Percentiles rank a stretch among this genome's conserved stretches.
Evolutionary conservation across 2,888 invertebrate species (phyloP).

Genomic region (Heliothis peltigera): DNA sequence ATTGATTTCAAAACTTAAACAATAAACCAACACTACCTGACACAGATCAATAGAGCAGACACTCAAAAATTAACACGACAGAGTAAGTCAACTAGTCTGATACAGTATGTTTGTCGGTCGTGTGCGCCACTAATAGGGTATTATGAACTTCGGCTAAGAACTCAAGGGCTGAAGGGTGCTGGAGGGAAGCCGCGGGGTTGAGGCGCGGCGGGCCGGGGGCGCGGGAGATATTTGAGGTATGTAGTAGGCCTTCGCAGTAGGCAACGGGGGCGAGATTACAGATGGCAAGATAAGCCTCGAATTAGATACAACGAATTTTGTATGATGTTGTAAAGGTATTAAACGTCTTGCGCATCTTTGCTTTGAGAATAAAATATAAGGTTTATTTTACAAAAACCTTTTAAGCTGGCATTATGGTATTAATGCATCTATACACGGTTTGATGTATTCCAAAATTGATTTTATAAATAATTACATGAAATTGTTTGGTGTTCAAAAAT

Average conservation of each 20-base stretch:
- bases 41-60: slow-evolving; percentile 42
- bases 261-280: slow-evolving; percentile 84
- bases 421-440: slow-evolving; percentile 55
- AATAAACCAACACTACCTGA: slow-evolving; percentile 2
- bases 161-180: slow-evolving; percentile 77
- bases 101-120: slow-evolving; percentile 75
- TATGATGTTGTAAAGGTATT: slow-evolving; percentile 87
- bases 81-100: slow-evolving; percentile 68
- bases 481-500: slow-evolving; percentile 30
- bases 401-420: slow-evolving; percentile 66
- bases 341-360: slow-evolving; percentile 76
- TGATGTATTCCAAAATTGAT: slow-evolving; percentile 45
- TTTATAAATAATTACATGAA: slow-evolving; percentile 46
- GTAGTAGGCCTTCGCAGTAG: slow-evolving; percentile 70
- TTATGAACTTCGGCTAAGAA: slow-evolving; percentile 87
- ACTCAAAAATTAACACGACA: slow-evolving; percentile 56
- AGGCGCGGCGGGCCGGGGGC: slow-evolving; percentile 45
- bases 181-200: slow-evolving; percentile 59
- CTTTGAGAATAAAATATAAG: slow-evolving; percentile 87
- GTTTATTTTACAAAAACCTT: slow-evolving; percentile 78
- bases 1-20: not conserved
- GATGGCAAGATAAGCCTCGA: slow-evolving; percentile 89
- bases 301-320: slow-evolving; percentile 89
- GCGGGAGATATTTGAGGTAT: slow-evolving; percentile 80
- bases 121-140: slow-evolving; percentile 86